Evolutionary conservation across 92 coral and sea anemone genomes (phyloP).

Genomic region (Ricordea florida): DNA sequence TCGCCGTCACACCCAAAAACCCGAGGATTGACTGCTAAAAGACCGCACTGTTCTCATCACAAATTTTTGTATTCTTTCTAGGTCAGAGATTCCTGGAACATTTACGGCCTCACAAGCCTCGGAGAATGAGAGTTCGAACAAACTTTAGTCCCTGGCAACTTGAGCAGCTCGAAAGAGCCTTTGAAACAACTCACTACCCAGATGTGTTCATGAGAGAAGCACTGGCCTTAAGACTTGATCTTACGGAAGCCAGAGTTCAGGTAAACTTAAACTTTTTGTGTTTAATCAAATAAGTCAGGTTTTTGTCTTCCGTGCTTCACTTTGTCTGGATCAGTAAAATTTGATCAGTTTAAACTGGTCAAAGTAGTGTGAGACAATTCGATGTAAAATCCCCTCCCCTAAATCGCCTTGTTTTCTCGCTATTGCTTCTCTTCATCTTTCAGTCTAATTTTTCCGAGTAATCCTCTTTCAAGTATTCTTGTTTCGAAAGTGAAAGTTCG

Average conservation of each 20-base stretch:
- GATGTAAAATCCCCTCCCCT: background rate
- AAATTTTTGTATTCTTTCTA: background rate
- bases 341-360: too few species aligned
- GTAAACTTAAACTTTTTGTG: conserved; percentile 31
- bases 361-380: background rate
- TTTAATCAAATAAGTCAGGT: background rate
- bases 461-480: too few species aligned
- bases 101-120: conserved; percentile 83
- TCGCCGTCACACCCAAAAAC: conserved; percentile 12
- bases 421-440: background rate
- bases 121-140: conserved; percentile 96
- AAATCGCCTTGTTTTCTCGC: background rate
- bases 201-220: conserved; percentile 99
- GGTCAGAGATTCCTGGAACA: conserved; percentile 89
- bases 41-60: background rate
- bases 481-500: too few species aligned
- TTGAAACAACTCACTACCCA: conserved; percentile 93
- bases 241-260: conserved; percentile 99
- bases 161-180: conserved; percentile 95
- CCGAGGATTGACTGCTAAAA: too few species aligned
- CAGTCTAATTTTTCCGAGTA: too few species aligned
- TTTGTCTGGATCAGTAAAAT: background rate
- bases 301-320: background rate
- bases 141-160: conserved; percentile 98
- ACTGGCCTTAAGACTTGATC: conserved; percentile 86